Percentiles rank a stretch among this genome's conserved stretches.
Evolutionary conservation across 2,797 vertebrate species (phyloP).

Genomic region (Hyperoplus lanceolatus): DNA sequence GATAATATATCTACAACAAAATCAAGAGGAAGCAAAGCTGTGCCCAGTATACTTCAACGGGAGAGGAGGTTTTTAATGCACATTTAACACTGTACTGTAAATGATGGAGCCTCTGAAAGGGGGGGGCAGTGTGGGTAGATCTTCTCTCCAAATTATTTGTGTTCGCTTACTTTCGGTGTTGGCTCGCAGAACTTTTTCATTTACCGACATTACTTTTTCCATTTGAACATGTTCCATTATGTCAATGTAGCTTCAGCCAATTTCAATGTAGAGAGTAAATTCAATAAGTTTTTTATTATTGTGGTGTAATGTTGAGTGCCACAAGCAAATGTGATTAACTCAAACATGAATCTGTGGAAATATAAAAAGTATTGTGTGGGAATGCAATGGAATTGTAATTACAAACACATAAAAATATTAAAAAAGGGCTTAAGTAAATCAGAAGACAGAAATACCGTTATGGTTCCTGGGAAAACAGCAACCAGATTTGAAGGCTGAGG

Average conservation of each 20-base stretch:
- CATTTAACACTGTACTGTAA: constrained; percentile 7
- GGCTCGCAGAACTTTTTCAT: constrained; percentile 3
- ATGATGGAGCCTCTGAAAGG: constrained; percentile 17
- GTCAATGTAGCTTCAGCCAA: background rate
- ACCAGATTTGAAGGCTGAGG: constrained; percentile 2
- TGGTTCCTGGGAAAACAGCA: background rate
- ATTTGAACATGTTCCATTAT: constrained; percentile 11
- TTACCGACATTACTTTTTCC: background rate
- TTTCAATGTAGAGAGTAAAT: constrained; percentile 25
- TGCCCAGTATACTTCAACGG: constrained; percentile 6
- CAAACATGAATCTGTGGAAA: constrained; percentile 23
- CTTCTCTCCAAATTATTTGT: background rate
- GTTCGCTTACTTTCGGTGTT: background rate
- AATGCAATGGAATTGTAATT: background rate
- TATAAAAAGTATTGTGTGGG: background rate
- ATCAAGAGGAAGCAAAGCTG: background rate
- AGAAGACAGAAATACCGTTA: background rate
- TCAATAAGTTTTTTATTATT: constrained; percentile 23
- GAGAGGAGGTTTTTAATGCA: constrained; percentile 19
- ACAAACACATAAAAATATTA: background rate
- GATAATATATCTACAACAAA: background rate
- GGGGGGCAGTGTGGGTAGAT: background rate
- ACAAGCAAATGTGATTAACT: constrained; percentile 15
- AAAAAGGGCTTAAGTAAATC: constrained; percentile 14
- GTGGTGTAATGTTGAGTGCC: constrained; percentile 5